phyloP scores from a whole-genome alignment of 2,113 vertebrate species.

The Sakesphorus luctuosus region DNA sequence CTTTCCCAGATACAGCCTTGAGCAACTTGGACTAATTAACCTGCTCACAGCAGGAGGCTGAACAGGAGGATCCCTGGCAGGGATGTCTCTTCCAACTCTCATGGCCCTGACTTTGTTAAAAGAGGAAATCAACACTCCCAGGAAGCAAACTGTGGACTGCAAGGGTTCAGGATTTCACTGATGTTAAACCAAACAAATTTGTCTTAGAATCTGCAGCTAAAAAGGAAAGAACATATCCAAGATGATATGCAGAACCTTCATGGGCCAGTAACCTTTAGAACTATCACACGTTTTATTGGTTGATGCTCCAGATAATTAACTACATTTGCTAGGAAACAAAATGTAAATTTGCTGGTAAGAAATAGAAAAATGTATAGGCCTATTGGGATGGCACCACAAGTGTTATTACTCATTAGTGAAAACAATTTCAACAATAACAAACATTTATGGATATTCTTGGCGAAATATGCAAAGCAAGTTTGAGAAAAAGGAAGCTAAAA shows the following conservation, averaged over 20 bases:
- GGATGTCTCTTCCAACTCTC: background rate
- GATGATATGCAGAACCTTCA: background rate
- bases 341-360: background rate
- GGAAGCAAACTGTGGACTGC: background rate
- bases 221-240: background rate
- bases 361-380: background rate
- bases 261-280: background rate
- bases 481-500: background rate
- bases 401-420: background rate
- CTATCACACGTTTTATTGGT: background rate
- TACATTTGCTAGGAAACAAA: background rate
- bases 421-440: background rate
- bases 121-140: background rate
- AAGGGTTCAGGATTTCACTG: background rate
- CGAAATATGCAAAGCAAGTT: background rate
- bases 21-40: no score
- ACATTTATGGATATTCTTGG: background rate
- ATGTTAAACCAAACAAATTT: background rate
- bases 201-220: background rate
- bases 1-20: no score
- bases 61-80: background rate
- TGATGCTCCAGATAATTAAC: background rate
- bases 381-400: background rate
- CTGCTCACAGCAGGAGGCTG: background rate
- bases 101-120: background rate